Conservation (phyloP, 2,797 vertebrate genomes). For the Neomorphus geoffroyi region DNA sequence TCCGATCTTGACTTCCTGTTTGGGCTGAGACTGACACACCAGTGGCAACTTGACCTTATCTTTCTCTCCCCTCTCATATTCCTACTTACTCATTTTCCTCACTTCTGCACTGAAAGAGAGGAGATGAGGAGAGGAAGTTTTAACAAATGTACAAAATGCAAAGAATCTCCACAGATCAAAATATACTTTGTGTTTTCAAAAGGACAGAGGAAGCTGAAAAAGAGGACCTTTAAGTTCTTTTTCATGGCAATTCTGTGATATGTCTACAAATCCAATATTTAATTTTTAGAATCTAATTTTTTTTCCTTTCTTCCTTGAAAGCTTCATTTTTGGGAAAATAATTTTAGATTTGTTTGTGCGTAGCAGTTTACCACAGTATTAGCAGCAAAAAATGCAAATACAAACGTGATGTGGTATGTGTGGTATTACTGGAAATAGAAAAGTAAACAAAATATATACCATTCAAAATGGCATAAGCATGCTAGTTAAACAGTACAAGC, state of each 20-base stretch:
- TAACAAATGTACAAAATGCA: not conserved
- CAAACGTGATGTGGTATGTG: not conserved
- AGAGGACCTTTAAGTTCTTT: not conserved
- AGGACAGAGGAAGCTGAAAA: not conserved
- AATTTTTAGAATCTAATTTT: not conserved
- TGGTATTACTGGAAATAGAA: not conserved
- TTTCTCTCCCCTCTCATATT: not conserved
- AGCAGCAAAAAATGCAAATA: not conserved
- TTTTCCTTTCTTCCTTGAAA: not conserved
- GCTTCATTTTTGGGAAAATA: not conserved
- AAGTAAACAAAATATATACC: not conserved
- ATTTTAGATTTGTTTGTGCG: not conserved
- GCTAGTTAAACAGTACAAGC: not conserved
- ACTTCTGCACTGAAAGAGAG: not conserved
- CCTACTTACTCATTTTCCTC: not conserved
- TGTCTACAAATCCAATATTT: not conserved
- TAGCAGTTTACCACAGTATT: not conserved
- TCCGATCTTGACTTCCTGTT: not conserved
- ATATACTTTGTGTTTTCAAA: not conserved
- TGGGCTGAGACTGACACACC: not conserved
- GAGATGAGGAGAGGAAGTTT: rapidly evolving
- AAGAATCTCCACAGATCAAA: not conserved
- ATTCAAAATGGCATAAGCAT: not conserved
- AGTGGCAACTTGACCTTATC: rapidly evolving
- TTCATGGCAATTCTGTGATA: not conserved